Evolutionary conservation across 2,797 vertebrate species (phyloP).

Genomic region (Tragelaphus eurycerus): DNA sequence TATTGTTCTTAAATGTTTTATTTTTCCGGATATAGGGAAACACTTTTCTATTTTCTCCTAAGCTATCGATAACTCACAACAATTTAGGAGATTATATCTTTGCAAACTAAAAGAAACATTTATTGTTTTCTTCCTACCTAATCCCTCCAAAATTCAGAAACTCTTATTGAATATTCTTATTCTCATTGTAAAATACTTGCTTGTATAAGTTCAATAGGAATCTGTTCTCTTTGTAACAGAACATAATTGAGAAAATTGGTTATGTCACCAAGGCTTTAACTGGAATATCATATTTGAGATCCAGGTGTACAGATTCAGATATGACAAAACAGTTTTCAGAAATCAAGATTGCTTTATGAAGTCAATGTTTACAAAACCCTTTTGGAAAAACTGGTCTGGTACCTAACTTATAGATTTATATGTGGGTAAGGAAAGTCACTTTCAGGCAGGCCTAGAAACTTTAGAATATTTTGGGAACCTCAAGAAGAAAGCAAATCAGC

Average conservation of each 20-base stretch:
- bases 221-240: neutral
- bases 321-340: neutral
- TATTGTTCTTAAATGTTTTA: neutral
- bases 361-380: neutral
- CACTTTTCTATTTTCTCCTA: neutral
- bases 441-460: neutral
- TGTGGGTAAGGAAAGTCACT: neutral
- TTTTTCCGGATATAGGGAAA: neutral
- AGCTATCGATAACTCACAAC: neutral
- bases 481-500: neutral
- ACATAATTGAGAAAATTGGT: neutral
- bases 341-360: neutral
- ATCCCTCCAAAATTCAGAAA: neutral
- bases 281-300: conserved; percentile 26
- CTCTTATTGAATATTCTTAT: neutral
- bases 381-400: neutral
- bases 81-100: neutral
- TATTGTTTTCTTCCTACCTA: neutral
- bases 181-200: neutral
- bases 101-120: conserved; percentile 10
- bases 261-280: neutral
- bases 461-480: neutral
- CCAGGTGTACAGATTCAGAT: neutral
- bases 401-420: neutral
- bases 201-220: neutral